phyloP scores from a whole-genome alignment of 1,140 invertebrate genomes.

The Drosophila sturtevanti region DNA sequence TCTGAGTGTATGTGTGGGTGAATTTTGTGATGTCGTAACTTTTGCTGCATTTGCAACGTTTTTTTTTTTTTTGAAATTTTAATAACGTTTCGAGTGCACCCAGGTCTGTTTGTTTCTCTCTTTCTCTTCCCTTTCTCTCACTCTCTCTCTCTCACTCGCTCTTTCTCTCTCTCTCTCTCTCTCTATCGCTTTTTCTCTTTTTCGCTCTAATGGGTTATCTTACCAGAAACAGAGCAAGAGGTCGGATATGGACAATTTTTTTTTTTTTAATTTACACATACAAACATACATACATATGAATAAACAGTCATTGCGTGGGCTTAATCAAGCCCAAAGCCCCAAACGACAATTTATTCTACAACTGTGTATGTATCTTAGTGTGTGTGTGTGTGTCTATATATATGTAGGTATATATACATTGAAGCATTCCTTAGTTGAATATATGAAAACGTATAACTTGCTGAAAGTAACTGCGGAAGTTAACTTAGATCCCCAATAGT shows the following conservation, averaged over 20 bases:
- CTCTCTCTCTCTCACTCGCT: neutral
- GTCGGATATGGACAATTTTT: neutral
- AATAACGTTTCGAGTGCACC: conserved; percentile 11
- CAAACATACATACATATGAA: too few species aligned
- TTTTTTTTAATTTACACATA: too few species aligned
- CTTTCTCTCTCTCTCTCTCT: neutral
- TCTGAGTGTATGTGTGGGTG: neutral
- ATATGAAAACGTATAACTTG: too few species aligned
- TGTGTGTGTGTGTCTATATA: too few species aligned
- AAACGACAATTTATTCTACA: neutral
- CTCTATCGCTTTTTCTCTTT: neutral
- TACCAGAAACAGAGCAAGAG: neutral
- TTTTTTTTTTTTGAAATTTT: conserved; percentile 16
- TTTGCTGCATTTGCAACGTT: conserved; percentile 18
- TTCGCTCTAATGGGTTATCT: neutral
- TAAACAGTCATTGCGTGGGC: neutral
- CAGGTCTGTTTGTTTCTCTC: neutral
- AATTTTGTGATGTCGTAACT: conserved; percentile 8
- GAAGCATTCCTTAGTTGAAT: too few species aligned
- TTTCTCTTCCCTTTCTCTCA: neutral
- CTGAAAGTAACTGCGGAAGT: too few species aligned
- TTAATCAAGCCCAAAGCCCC: neutral
- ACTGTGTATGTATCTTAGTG: too few species aligned
- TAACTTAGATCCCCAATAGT: too few species aligned
- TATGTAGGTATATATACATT: too few species aligned